A percentile compares a stretch with the other conserved stretches of the same genome.
Evolutionary conservation across 2,113 vertebrate species (phyloP).

Genomic region (Cromileptes altivelis): DNA sequence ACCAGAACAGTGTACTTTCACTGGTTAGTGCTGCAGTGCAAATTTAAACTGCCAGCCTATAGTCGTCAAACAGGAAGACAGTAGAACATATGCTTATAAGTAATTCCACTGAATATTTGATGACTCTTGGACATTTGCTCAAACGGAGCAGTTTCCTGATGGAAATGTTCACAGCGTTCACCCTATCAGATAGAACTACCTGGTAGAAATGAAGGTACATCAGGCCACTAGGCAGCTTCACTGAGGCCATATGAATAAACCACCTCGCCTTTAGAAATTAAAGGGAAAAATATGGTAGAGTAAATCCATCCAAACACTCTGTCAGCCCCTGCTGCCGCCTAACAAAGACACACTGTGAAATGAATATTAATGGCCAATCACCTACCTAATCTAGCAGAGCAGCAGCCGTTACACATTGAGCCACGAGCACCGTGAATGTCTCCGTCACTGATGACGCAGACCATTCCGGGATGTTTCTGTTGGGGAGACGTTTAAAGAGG

Average conservation of each 20-base stretch:
- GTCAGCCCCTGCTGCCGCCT: constrained; percentile 72
- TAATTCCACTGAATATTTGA: constrained; percentile 45
- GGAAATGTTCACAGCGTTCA: not conserved
- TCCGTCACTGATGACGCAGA: constrained; percentile 67
- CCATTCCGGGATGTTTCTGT: constrained; percentile 51
- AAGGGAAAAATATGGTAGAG: constrained; percentile 68
- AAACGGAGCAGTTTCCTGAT: constrained; percentile 23
- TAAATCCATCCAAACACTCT: constrained; percentile 75
- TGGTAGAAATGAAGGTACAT: not conserved
- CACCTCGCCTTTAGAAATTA: constrained; percentile 50
- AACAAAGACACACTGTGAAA: constrained; percentile 83
- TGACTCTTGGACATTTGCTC: constrained; percentile 4
- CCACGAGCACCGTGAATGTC: constrained; percentile 54
- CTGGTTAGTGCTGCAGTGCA: constrained; percentile 21
- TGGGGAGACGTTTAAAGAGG: constrained; percentile 53
- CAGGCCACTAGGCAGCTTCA: not conserved
- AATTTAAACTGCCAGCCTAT: not conserved
- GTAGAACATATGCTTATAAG: constrained; percentile 12
- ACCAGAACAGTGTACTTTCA: not conserved
- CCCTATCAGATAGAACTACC: constrained; percentile 25
- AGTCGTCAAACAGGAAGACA: constrained; percentile 19
- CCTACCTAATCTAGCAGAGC: constrained; percentile 80
- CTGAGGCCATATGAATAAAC: constrained; percentile 21
- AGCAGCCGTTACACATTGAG: constrained; percentile 74
- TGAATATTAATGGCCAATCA: constrained; percentile 85